A percentile compares a stretch with the other conserved stretches of the same genome.
These are phyloP conservation scores for Zhuqinia jingwanae DNA, from an alignment of 2,888 invertebrate species.

Conservation along the genomic window DNA sequence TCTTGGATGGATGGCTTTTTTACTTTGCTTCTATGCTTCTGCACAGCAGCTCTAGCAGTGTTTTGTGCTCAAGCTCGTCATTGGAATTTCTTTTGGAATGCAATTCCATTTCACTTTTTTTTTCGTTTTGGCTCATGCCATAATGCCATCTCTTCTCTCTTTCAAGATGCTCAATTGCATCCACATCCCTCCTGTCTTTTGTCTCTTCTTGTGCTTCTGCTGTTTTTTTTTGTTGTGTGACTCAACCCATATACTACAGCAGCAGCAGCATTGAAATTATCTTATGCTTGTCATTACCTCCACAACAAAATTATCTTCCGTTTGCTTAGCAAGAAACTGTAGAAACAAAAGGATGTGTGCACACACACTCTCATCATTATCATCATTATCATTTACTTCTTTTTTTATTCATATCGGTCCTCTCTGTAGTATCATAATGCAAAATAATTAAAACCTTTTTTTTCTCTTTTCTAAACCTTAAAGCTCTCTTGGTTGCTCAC, in stretches of 20 bases:
- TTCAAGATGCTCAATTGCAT: not conserved
- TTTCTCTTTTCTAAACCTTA: not conserved
- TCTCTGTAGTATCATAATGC: constrained; percentile 48
- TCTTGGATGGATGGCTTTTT: not conserved
- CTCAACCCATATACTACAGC: constrained; percentile 5
- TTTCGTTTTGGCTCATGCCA: constrained; percentile 54
- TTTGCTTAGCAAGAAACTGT: not conserved
- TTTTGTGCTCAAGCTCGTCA: constrained; percentile 43
- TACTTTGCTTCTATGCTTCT: not conserved
- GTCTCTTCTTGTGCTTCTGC: constrained; percentile 39
- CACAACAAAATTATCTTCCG: constrained; percentile 41
- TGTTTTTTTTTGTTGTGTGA: constrained; percentile 45
- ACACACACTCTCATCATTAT: not conserved
- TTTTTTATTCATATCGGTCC: constrained; percentile 36
- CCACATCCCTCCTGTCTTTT: constrained; percentile 52
- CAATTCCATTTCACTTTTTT: constrained; percentile 66
- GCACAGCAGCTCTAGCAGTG: too few relatives aligned
- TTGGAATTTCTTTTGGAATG: constrained; percentile 60
- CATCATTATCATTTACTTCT: constrained; percentile 33
- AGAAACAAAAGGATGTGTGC: not conserved
- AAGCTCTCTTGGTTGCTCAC: not conserved
- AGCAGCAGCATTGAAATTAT: constrained; percentile 40
- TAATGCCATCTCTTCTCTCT: constrained; percentile 21
- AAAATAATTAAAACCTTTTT: constrained; percentile 63
- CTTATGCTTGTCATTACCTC: constrained; percentile 64